These are phyloP conservation scores for Epinotia bilunana DNA, from an alignment of 2,888 invertebrate genomes.

Conservation along the genomic window DNA sequence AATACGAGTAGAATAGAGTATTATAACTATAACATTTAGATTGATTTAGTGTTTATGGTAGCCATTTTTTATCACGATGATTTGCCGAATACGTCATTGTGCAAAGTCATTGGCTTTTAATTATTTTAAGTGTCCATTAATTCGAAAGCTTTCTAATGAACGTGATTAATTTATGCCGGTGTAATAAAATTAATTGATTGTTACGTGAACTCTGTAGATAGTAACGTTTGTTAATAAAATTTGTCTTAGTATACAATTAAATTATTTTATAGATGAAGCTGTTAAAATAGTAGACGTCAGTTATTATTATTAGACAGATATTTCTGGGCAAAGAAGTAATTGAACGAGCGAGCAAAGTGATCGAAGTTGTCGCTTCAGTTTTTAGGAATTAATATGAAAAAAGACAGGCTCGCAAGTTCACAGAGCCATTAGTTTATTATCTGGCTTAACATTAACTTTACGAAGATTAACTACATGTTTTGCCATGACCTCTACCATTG, in stretches of 20 bases:
- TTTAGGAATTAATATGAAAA: too few species aligned
- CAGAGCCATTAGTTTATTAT: too few species aligned
- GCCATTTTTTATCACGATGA: slow-evolving; percentile 48
- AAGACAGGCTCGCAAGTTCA: too few species aligned
- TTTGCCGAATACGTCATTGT: slow-evolving; percentile 48
- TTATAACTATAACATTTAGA: slow-evolving; percentile 46
- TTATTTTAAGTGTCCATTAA: slow-evolving; percentile 63
- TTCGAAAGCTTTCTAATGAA: slow-evolving; percentile 63
- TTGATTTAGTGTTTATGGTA: slow-evolving; percentile 52
- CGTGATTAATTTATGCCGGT: slow-evolving; percentile 30
- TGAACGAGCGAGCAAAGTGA: too few species aligned
- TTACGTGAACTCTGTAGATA: slow-evolving; percentile 35
- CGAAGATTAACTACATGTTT: too few species aligned
- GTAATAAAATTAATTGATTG: slow-evolving; percentile 42
- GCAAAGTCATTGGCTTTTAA: slow-evolving; percentile 62
- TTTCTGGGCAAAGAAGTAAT: not conserved
- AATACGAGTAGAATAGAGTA: slow-evolving; percentile 48
- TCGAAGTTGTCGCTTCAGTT: too few species aligned
- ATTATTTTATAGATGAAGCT: not conserved
- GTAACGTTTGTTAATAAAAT: slow-evolving; percentile 21
- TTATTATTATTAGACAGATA: not conserved
- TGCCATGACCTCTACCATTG: too few species aligned
- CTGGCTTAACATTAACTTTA: too few species aligned
- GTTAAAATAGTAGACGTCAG: not conserved
- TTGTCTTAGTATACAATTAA: slow-evolving; percentile 7